Base-by-base conservation (phyloP, 2,888 invertebrate species). In the Pseudococcus longispinus region DNA sequence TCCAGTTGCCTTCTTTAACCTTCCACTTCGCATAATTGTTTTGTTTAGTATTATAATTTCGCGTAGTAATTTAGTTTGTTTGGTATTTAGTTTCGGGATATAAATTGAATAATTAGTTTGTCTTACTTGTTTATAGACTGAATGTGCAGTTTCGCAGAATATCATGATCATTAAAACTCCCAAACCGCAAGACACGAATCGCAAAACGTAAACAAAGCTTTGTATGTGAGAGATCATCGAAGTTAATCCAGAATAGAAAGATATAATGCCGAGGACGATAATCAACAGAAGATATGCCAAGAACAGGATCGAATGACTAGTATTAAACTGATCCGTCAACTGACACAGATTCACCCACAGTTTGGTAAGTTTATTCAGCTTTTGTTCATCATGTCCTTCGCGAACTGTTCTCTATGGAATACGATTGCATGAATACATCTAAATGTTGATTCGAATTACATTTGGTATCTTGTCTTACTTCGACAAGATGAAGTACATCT, bases 91-190 rank as follows among this genome's bases (percentile, higher is more conserved):
- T 37, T 37, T 37, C 37, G 37, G 0, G 9, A 37, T 37, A 13
- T 46, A 13, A n/a, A 15, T n/a, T 3, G 0, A n/a, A 4, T 51
- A 51, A n/a, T 18, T 51, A 51, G 18, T 51, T n/a, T n/a, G n/a
- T n/a, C 42, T 80, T 42, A 80, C 77, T 20, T 80, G 32, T 80
- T 80, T 80, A 9, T 80, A 80, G 13, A 80, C 77, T 9, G 77
- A 80, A 80, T 80, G 77, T 20, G 77, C 77, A 9, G 77, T 80
- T 42, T 80, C 77, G 26, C 77, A 80, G 20, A 80, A 80, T 42
- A 80, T 42, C 77, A 80, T 80, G 42, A 80, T 80, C 77, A 80
- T 80, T 20, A 80, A 0, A 18, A 80, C 26, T 9, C 32, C 37
- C 23, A 80, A 20, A 4, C 9, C 42, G 20, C 77, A 80, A 20